A percentile compares a stretch with the other conserved stretches of the same genome.
These are phyloP conservation scores for Tinea trinotella DNA, from an alignment of 2,888 invertebrate genomes.

Conservation along the genomic window DNA sequence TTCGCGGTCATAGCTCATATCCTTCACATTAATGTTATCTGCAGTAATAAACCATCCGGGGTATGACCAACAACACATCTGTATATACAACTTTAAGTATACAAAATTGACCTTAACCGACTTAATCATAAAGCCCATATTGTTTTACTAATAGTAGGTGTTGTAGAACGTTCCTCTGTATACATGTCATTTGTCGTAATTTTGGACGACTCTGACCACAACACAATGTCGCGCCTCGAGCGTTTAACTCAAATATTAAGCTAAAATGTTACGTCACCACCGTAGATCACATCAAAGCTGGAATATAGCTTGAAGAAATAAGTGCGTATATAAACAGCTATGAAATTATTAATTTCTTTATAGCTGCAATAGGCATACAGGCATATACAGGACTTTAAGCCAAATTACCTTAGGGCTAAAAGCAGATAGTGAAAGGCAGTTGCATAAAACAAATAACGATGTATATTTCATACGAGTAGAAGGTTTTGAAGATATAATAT, in stretches of 20 bases:
- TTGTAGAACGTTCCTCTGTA: background rate
- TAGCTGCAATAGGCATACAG: too few relatives aligned
- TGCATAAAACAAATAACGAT: too few relatives aligned
- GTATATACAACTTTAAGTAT: background rate
- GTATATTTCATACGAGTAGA: too few relatives aligned
- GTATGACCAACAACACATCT: conserved; percentile 18
- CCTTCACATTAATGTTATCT: conserved; percentile 46
- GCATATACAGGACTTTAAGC: too few relatives aligned
- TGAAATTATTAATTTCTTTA: too few relatives aligned
- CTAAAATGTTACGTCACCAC: conserved; percentile 23
- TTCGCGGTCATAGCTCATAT: conserved; percentile 38
- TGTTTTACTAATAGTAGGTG: background rate
- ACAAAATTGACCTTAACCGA: background rate
- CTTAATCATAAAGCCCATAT: background rate
- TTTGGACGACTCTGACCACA: conserved; percentile 21
- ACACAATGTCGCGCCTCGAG: conserved; percentile 13
- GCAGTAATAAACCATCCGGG: conserved; percentile 36
- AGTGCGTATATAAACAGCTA: too few relatives aligned
- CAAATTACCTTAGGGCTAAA: too few relatives aligned
- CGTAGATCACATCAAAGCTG: conserved; percentile 20
- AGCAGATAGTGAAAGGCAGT: too few relatives aligned
- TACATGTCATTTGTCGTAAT: conserved; percentile 33
- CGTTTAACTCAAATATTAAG: conserved; percentile 23
- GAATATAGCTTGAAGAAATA: conserved; percentile 19
- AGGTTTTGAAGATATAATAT: too few relatives aligned